Evolutionary conservation across 2,113 vertebrate genomes (phyloP).

Genomic region (Mixornis gularis): DNA sequence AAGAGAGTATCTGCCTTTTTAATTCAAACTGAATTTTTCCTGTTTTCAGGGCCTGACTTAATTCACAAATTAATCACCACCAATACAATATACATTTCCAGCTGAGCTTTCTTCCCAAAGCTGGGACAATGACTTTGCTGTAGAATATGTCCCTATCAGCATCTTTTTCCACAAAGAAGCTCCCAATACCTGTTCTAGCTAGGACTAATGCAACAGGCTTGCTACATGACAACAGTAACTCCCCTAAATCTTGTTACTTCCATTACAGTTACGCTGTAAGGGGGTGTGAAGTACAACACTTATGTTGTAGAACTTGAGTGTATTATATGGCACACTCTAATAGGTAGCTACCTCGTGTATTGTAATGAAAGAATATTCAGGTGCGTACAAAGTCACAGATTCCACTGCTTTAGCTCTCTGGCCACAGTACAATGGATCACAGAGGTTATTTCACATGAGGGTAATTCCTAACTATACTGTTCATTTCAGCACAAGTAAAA

Average conservation of each 20-base stretch:
- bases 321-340: background rate
- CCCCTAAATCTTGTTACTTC: background rate
- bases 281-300: background rate
- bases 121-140: background rate
- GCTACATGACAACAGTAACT: background rate
- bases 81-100: background rate
- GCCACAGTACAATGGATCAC: background rate
- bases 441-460: background rate
- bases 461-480: background rate
- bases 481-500: background rate
- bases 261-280: background rate
- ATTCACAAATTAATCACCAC: background rate
- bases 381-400: background rate
- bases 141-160: background rate
- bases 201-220: background rate
- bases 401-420: background rate
- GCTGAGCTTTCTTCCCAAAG: background rate
- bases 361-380: background rate
- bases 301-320: background rate
- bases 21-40: background rate
- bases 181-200: background rate
- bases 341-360: background rate
- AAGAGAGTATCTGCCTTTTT: background rate
- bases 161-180: background rate
- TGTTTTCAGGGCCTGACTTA: background rate